Percentiles rank a stretch among this genome's conserved stretches.
These are phyloP conservation scores for Halcyon senegalensis DNA, from an alignment of 2,113 vertebrate species.

Conservation along the genomic window DNA sequence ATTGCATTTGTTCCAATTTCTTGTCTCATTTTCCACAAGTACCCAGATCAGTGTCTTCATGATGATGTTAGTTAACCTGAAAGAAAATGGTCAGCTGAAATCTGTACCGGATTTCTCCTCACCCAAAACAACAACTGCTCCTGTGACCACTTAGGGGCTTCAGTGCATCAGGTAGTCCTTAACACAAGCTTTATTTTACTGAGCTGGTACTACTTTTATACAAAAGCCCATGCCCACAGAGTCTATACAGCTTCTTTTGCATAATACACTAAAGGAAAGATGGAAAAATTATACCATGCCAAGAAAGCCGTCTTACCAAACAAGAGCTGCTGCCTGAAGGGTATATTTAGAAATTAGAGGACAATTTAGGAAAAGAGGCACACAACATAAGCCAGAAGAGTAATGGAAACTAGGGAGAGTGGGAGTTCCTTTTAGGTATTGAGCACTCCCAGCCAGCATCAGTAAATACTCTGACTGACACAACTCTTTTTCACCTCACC, in stretches of 20 bases:
- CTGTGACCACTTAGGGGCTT: not conserved
- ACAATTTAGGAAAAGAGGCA: not conserved
- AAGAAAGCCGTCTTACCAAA: constrained; percentile 22
- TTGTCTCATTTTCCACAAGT: not conserved
- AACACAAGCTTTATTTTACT: not conserved
- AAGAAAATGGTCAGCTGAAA: not conserved
- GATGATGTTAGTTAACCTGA: not conserved
- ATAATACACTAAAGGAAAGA: constrained; percentile 15
- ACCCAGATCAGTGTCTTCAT: not conserved
- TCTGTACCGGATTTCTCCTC: not conserved
- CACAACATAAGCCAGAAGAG: constrained; percentile 8
- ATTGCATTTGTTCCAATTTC: not conserved
- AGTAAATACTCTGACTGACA: not conserved
- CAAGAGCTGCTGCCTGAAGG: not conserved
- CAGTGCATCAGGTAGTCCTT: accelerated
- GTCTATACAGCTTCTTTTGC: not conserved
- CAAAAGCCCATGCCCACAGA: not conserved
- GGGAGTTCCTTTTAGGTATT: constrained; percentile 14
- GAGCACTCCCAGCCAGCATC: not conserved
- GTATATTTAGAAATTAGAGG: constrained; percentile 37
- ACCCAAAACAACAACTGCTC: not conserved
- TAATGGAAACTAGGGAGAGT: not conserved
- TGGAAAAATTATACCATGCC: constrained; percentile 4
- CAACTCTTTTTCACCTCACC: not conserved
- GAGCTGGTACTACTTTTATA: not conserved